These are phyloP conservation scores for Luperina nickerlii DNA, from an alignment of 2,888 invertebrate species.

Conservation along the genomic window DNA sequence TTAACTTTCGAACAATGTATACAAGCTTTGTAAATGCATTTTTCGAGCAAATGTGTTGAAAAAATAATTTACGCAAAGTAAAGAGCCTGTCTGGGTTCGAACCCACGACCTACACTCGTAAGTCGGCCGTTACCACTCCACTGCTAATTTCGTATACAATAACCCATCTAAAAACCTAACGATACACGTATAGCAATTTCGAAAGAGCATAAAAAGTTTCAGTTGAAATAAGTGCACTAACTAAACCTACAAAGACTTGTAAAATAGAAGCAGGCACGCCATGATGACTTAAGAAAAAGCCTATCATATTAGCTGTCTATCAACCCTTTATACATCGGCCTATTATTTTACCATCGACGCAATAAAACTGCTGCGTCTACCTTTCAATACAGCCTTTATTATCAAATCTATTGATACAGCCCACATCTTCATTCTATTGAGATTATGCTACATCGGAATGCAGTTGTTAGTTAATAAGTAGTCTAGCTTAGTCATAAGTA, in stretches of 20 bases:
- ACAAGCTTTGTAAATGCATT: too few species aligned
- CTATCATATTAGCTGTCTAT: constrained; percentile 29
- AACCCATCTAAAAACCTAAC: neutral
- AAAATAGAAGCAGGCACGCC: neutral
- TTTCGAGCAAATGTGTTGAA: too few species aligned
- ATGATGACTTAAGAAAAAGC: constrained; percentile 25
- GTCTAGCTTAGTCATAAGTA: constrained; percentile 46
- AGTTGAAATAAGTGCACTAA: neutral
- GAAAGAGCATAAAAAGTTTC: neutral
- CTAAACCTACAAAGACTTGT: neutral
- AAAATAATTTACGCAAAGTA: too few species aligned
- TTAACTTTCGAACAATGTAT: too few species aligned
- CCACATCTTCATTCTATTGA: constrained; percentile 41
- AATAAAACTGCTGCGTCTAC: constrained; percentile 34
- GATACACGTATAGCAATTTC: neutral
- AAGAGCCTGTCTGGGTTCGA: too few species aligned
- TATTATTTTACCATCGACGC: constrained; percentile 40
- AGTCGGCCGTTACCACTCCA: too few species aligned
- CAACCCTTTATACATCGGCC: constrained; percentile 31
- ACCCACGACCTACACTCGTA: too few species aligned
- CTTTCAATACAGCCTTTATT: constrained; percentile 27
- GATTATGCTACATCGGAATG: constrained; percentile 51
- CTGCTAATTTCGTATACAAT: neutral
- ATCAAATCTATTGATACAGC: constrained; percentile 46
- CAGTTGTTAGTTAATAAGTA: constrained; percentile 54